These are phyloP conservation scores for Leptinotarsa rubiginosa DNA, from an alignment of 2,888 invertebrate species.

Conservation along the genomic window DNA sequence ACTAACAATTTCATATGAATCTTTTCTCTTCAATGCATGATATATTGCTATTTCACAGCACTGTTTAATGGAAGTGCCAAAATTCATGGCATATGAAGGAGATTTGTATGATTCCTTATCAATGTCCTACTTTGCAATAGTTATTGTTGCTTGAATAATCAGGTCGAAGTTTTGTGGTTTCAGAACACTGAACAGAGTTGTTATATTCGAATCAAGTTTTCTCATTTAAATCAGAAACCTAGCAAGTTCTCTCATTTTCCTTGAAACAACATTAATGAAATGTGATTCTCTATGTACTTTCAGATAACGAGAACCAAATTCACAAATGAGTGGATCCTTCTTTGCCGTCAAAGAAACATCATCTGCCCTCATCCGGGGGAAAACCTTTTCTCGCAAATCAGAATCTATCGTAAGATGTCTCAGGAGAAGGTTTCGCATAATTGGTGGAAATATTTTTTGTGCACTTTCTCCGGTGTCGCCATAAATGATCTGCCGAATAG, in stretches of 20 bases:
- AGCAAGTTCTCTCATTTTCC: slow-evolving; percentile 41
- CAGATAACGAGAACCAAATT: slow-evolving; percentile 33
- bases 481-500: neutral
- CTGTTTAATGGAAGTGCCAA: neutral
- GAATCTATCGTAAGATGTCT: neutral
- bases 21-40: slow-evolving; percentile 30
- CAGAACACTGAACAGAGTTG: slow-evolving; percentile 12
- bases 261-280: slow-evolving; percentile 31
- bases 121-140: slow-evolving; percentile 11
- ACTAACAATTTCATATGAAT: slow-evolving; percentile 25
- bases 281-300: slow-evolving; percentile 38
- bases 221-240: slow-evolving; percentile 23
- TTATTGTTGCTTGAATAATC: slow-evolving; percentile 16
- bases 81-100: slow-evolving; percentile 18
- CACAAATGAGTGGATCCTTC: slow-evolving; percentile 34
- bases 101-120: neutral
- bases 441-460: neutral
- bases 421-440: neutral
- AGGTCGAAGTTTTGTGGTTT: slow-evolving; percentile 17
- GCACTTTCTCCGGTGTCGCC: neutral
- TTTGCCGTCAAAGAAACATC: neutral
- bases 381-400: neutral
- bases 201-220: neutral
- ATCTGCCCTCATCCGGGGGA: neutral
- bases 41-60: slow-evolving; percentile 39